phyloP scores from a whole-genome alignment of 2,113 vertebrate species.

The Bos indicus region DNA sequence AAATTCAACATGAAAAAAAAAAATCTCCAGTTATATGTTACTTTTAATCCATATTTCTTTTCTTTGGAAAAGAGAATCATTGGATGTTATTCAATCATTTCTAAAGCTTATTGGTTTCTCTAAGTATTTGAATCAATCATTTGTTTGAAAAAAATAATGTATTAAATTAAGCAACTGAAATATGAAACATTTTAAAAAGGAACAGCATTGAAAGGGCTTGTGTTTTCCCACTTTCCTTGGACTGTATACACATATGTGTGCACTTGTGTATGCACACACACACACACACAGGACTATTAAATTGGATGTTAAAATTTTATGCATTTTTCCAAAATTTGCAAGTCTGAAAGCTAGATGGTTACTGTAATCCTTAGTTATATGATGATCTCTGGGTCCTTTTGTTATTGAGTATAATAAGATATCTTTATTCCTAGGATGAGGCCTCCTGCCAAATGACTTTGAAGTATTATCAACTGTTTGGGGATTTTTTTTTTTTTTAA shows the following conservation, averaged over 20 bases:
- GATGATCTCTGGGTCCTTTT: background rate
- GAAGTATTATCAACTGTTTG: conserved; percentile 21
- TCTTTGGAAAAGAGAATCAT: background rate
- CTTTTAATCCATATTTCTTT: background rate
- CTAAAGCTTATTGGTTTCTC: background rate
- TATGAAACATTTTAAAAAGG: background rate
- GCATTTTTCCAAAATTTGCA: background rate
- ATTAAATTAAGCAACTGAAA: background rate
- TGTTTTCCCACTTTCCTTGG: background rate
- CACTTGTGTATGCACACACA: background rate
- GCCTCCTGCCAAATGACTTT: conserved; percentile 34
- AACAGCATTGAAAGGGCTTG: background rate
- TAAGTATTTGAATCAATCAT: background rate
- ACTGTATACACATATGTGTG: background rate
- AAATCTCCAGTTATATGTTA: background rate
- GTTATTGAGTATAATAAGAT: conserved; percentile 19
- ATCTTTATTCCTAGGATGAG: conserved; percentile 20
- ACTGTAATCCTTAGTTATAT: conserved; percentile 12
- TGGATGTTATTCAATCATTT: background rate
- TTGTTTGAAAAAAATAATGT: background rate
- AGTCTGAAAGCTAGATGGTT: background rate
- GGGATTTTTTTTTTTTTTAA: conserved; percentile 28
- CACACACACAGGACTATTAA: background rate
- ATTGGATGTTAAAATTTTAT: background rate
- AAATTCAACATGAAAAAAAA: background rate